phyloP scores from a whole-genome alignment of 2,797 vertebrate genomes.

The Propithecus deckenii region DNA sequence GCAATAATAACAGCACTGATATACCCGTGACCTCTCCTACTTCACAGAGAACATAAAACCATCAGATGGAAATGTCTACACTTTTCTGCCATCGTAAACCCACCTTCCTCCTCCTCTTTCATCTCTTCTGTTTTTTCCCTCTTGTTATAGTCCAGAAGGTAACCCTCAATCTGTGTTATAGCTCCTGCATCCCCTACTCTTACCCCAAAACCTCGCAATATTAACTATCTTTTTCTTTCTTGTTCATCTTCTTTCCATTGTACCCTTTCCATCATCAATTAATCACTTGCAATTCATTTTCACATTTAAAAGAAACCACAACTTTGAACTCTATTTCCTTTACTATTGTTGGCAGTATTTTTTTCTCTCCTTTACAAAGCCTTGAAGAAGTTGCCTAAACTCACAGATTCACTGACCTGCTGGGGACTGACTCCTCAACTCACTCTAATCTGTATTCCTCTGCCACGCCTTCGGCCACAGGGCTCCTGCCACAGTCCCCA shows the following conservation, averaged over 20 bases:
- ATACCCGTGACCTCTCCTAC: not conserved
- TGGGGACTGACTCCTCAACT: fast-evolving
- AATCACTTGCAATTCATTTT: not conserved
- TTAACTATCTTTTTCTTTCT: not conserved
- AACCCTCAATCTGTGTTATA: not conserved
- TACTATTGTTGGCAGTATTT: not conserved
- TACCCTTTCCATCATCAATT: not conserved
- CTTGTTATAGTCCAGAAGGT: not conserved
- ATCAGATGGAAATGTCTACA: not conserved
- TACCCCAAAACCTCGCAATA: not conserved
- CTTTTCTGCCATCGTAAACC: not conserved
- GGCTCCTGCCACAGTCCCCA: too few relatives aligned
- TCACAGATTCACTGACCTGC: not conserved
- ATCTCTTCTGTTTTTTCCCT: not conserved
- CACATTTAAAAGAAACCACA: not conserved
- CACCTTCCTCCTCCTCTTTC: not conserved
- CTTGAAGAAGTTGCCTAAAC: not conserved
- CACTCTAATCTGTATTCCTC: not conserved
- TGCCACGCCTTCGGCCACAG: fast-evolving
- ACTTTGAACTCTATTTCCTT: not conserved
- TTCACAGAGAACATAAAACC: not conserved
- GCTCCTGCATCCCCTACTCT: not conserved
- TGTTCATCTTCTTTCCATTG: not conserved
- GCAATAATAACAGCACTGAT: not conserved
- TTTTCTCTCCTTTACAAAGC: not conserved